Base-by-base conservation (phyloP, 1,140 invertebrate species). In the Psilanteris sp. region DNA sequence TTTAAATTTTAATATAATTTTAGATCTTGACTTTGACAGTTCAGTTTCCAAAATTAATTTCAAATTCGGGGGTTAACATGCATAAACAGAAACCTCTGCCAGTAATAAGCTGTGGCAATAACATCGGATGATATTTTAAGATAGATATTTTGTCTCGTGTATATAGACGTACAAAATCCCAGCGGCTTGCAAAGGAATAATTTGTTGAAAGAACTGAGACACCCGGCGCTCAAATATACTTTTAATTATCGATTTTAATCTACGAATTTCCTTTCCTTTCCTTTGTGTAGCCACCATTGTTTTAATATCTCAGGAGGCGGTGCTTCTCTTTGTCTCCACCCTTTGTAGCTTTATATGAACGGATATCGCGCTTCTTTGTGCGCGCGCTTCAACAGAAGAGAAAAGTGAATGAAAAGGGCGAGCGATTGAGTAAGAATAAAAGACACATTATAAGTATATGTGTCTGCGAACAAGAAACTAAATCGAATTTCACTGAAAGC, bases 241-340 rank as follows among this genome's bases (percentile, higher is more conserved):
- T 81, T 81, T 78, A 80, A 85, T 82, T 78, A 80, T 82, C 74
- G 74, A 61, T 64, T 84, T 78, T 81, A 85, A 85, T 86, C 83
- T 83, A 37, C 79, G 84, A 82, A 70, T 81, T 67, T 73, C 50
- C 74, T 82, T 88, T 87, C 83, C 86, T 81, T 67, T 73, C 50
- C 74, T 82, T 88, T 87, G 84, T 87, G 79, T 37, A 43, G 24
- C 77, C 81, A 52, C 85, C 87, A 88, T 88, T 88, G 87, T 88
- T 87, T 86, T 75, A 88, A 80, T 84, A 86, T 84, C 82, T 84
- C 71, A 81, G 81, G 34, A 85, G 87, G 87, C 87, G 87, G 87
- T 62, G 87, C 87, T 85, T 87, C 86, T 80, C 80, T 81, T 87
- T 88, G 86, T 87, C 83, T 87, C 85, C 87, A 87, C 87, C 87